Percentiles rank a stretch among this genome's conserved stretches.
phyloP scores from a whole-genome alignment of 2,113 vertebrate species.

The Alosa alosa region DNA sequence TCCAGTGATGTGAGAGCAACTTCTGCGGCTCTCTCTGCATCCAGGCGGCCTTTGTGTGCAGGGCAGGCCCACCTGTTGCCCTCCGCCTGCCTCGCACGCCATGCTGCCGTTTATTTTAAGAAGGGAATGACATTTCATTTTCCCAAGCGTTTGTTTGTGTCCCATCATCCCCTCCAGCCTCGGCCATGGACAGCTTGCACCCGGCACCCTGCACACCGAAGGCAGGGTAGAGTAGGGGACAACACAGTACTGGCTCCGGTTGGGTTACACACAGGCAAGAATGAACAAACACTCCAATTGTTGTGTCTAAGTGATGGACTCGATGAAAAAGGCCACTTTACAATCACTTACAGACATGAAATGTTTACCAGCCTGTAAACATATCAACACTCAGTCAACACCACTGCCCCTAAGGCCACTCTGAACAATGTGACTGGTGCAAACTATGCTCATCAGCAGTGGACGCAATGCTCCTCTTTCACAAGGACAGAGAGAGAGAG shows the following conservation, averaged over 20 bases:
- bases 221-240: too few relatives aligned
- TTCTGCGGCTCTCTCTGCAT: slow-evolving; percentile 18
- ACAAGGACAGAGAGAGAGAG: neutral
- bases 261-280: too few relatives aligned
- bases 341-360: neutral
- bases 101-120: slow-evolving; percentile 72
- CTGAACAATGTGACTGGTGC: neutral
- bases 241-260: too few relatives aligned
- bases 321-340: neutral
- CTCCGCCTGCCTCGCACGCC: slow-evolving; percentile 31
- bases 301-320: neutral
- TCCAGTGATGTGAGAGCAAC: too few relatives aligned
- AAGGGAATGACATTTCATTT: slow-evolving; percentile 70
- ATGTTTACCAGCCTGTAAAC: neutral
- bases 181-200: slow-evolving; percentile 26
- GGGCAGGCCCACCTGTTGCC: slow-evolving; percentile 69
- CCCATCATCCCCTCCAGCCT: slow-evolving; percentile 51
- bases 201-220: too few relatives aligned
- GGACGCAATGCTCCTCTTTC: neutral
- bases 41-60: slow-evolving; percentile 61
- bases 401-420: neutral
- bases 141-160: slow-evolving; percentile 48
- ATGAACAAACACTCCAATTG: too few relatives aligned
- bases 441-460: neutral
- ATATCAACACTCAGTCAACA: slow-evolving; percentile 18